Conservation (phyloP, 2,113 vertebrate species). For the Chloropsis hardwickii region DNA sequence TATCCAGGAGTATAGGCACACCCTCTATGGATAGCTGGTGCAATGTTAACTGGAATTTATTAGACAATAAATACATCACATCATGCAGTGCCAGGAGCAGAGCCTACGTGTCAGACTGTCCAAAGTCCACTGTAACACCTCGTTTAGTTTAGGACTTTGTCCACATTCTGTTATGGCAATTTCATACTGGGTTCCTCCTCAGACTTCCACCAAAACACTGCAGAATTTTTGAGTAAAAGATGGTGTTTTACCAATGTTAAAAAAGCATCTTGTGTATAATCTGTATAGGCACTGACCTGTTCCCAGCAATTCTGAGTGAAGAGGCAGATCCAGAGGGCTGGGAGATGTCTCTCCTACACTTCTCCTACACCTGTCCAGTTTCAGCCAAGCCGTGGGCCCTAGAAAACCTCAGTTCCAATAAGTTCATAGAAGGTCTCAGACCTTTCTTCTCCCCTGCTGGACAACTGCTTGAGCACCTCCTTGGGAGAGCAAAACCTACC, state of each 20-base stretch:
- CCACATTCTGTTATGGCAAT: not conserved
- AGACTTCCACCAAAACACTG: not conserved
- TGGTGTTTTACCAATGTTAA: not conserved
- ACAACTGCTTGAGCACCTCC: not conserved
- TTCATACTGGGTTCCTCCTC: not conserved
- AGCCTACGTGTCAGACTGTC: not conserved
- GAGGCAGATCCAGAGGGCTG: not conserved
- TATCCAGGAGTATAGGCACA: not conserved
- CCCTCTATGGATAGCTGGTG: not conserved
- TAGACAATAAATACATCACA: not conserved
- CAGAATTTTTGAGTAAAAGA: not conserved
- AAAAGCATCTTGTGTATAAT: not conserved
- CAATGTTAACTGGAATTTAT: not conserved
- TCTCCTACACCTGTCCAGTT: not conserved
- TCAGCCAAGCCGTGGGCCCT: not conserved
- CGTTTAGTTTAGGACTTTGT: rapidly evolving
- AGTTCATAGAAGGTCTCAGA: not conserved
- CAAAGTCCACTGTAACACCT: not conserved
- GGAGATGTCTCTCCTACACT: not conserved
- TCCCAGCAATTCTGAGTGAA: not conserved
- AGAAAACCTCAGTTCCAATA: not conserved
- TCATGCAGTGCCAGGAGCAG: not conserved
- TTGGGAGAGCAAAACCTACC: not conserved
- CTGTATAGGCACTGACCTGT: not conserved
- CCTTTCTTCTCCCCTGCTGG: not conserved